These are phyloP conservation scores for Tineola bisselliella DNA, from an alignment of 2,888 invertebrate species.

Conservation along the genomic window DNA sequence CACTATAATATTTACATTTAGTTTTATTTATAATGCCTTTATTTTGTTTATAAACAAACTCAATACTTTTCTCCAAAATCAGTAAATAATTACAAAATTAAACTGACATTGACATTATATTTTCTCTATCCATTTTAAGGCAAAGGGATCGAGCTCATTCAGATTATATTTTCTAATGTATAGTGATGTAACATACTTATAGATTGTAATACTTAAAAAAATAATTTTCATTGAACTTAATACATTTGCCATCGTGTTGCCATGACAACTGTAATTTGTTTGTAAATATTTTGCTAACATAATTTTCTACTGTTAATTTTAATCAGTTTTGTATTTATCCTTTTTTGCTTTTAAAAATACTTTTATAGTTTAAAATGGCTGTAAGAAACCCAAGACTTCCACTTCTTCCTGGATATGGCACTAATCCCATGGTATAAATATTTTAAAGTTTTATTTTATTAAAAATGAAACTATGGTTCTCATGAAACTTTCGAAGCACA, in stretches of 20 bases:
- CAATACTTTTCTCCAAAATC: not conserved
- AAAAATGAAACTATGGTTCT: no score
- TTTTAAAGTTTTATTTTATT: not conserved
- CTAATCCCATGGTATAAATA: constrained; percentile 67
- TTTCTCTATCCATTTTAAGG: no score
- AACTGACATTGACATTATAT: not conserved
- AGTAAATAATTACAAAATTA: not conserved
- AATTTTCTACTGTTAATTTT: not conserved
- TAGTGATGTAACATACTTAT: no score
- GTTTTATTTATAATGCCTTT: not conserved
- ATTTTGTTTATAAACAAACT: not conserved
- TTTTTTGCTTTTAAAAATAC: not conserved
- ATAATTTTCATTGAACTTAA: no score
- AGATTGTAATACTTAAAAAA: no score
- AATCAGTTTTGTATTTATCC: not conserved
- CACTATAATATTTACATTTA: not conserved
- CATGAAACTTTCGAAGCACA: no score
- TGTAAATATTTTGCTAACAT: not conserved
- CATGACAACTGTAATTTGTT: not conserved
- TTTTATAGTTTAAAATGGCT: constrained; percentile 30
- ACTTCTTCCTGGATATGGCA: constrained; percentile 76
- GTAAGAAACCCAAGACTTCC: constrained; percentile 75
- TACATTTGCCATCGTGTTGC: not conserved
- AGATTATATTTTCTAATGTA: no score
- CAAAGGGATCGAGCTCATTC: no score